Conservation (phyloP, 2,888 invertebrate genomes). For the Tridacna crocea region DNA sequence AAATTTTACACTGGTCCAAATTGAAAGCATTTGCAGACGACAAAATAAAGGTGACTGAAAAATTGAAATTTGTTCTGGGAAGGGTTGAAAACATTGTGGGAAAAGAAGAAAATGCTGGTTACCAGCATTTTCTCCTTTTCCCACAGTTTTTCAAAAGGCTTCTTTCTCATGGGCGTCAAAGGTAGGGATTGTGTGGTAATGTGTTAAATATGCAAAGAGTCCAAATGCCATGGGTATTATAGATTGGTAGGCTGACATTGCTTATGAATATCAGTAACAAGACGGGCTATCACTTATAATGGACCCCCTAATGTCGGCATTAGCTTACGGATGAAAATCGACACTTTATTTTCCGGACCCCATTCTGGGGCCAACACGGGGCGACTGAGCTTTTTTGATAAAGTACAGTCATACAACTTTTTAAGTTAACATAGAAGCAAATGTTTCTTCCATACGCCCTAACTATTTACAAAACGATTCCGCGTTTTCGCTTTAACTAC, state of each 20-base stretch:
- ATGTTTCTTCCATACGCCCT: background rate
- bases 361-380: constrained; percentile 31
- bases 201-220: no score
- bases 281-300: constrained; percentile 36
- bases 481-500: no score
- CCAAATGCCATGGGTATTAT: constrained; percentile 6
- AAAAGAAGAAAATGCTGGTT: no score
- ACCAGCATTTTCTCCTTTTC: no score
- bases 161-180: no score
- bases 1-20: no score
- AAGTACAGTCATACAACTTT: background rate
- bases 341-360: constrained; percentile 41
- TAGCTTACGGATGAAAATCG: constrained; percentile 46
- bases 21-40: no score
- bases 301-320: constrained; percentile 35
- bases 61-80: no score
- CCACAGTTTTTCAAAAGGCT: no score
- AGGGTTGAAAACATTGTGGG: no score
- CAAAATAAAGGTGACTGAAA: no score
- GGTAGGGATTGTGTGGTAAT: no score
- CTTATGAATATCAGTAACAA: constrained; percentile 24
- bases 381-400: background rate
- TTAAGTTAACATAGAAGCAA: background rate
- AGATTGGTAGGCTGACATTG: constrained; percentile 16
- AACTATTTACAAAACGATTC: background rate